Conservation (phyloP, 2,113 vertebrate species). For the Athene noctua region DNA sequence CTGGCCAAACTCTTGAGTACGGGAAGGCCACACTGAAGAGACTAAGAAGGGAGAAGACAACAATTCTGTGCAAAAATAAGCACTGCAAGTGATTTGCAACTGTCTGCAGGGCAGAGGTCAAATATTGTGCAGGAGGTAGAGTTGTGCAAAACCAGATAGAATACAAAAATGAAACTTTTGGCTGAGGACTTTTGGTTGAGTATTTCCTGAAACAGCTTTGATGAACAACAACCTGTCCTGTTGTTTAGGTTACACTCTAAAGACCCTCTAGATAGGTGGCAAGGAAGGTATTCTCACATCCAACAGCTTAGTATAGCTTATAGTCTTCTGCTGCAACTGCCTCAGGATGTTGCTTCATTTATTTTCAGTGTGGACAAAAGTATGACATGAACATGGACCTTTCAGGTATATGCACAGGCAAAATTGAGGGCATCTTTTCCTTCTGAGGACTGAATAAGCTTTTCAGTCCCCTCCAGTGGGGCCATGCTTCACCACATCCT, state of each 20-base stretch:
- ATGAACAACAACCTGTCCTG: background rate
- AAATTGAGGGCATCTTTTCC: background rate
- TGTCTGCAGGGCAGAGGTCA: background rate
- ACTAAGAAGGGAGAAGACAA: background rate
- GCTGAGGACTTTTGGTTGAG: background rate
- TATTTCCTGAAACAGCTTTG: background rate
- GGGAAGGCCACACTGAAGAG: rapidly evolving
- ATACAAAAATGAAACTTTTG: background rate
- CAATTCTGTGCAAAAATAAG: background rate
- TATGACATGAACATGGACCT: background rate
- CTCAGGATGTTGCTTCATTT: background rate
- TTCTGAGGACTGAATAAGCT: background rate
- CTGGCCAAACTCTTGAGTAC: background rate
- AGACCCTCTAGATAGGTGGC: background rate
- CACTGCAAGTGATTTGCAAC: background rate
- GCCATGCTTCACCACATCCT: background rate
- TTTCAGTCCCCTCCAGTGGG: background rate
- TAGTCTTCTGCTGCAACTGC: background rate
- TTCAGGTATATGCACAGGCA: background rate
- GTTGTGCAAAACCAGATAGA: background rate
- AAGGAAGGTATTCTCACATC: background rate
- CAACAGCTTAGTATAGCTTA: background rate
- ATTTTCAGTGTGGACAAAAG: background rate
- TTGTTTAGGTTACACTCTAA: background rate
- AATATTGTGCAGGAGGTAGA: background rate